Conservation (phyloP, 1,140 invertebrate species). For the Zaprionus ornatus region DNA sequence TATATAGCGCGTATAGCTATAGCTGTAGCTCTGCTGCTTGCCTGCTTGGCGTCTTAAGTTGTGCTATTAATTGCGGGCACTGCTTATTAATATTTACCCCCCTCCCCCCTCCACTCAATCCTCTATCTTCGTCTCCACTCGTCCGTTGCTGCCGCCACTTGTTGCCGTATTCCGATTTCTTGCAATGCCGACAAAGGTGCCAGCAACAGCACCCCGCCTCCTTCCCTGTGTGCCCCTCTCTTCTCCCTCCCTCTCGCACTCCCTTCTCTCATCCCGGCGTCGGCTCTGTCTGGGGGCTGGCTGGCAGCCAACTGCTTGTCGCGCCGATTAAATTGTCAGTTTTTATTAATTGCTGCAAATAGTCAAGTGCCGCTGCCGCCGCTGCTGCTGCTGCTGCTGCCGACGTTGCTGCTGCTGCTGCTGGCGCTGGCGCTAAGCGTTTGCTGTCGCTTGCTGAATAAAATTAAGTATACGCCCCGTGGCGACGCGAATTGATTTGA, state of each 20-base stretch:
- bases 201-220: background rate
- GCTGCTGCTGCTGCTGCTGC: background rate
- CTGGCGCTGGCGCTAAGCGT: constrained; percentile 51
- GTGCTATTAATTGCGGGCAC: constrained; percentile 81
- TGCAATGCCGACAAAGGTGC: constrained; percentile 72
- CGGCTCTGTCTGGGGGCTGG: constrained; percentile 66
- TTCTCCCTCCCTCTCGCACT: background rate
- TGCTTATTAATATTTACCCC: constrained; percentile 79
- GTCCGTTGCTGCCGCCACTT: background rate
- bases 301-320: constrained; percentile 81
- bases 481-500: constrained; percentile 73
- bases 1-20: constrained; percentile 59
- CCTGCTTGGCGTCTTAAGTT: constrained; percentile 66
- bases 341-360: constrained; percentile 83
- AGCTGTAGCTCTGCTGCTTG: background rate
- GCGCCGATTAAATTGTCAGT: constrained; percentile 80
- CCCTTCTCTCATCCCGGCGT: constrained; percentile 18
- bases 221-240: background rate
- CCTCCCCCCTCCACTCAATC: background rate
- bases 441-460: constrained; percentile 20
- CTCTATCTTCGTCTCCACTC: too few species aligned
- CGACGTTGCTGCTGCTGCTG: constrained; percentile 29
- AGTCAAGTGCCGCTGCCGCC: constrained; percentile 42
- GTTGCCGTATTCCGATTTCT: constrained; percentile 41
- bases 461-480: constrained; percentile 76